phyloP scores from a whole-genome alignment of 2,113 vertebrate species.

The Peromyscus polionotus region DNA sequence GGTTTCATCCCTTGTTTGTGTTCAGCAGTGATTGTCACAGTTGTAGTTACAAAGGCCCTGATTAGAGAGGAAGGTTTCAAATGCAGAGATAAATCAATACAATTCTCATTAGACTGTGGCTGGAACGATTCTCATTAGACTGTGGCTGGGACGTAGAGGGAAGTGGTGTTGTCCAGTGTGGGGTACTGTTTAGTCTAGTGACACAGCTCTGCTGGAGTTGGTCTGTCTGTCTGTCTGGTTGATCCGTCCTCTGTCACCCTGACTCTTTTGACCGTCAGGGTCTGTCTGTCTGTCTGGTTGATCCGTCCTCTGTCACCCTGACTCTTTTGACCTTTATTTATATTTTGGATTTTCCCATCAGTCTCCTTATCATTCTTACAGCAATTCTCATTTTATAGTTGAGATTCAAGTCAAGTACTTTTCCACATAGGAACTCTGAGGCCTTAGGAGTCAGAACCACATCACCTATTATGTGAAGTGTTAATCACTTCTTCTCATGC shows the following conservation, averaged over 20 bases:
- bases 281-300: background rate
- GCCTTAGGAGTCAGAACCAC: background rate
- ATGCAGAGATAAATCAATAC: constrained; percentile 60
- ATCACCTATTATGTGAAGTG: constrained; percentile 53
- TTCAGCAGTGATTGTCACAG: background rate
- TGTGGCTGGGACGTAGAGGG: background rate
- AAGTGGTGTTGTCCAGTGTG: background rate
- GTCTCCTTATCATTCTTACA: background rate
- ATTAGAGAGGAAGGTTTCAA: constrained; percentile 58
- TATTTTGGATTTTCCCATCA: background rate
- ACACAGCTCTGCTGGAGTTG: background rate
- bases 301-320: background rate
- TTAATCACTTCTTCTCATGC: constrained; percentile 21
- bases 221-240: background rate
- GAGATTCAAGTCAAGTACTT: constrained; percentile 4
- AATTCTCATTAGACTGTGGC: constrained; percentile 10
- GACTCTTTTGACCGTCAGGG: background rate
- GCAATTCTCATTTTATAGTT: constrained; percentile 18
- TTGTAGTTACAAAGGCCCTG: background rate
- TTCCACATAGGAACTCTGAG: background rate
- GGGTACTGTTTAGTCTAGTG: background rate
- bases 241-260: background rate
- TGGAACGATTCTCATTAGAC: constrained; percentile 10
- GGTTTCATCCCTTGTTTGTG: background rate
- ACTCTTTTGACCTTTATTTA: background rate